Evolutionary conservation across 2,888 invertebrate genomes (phyloP).

Genomic region (Torymus tubicola): DNA sequence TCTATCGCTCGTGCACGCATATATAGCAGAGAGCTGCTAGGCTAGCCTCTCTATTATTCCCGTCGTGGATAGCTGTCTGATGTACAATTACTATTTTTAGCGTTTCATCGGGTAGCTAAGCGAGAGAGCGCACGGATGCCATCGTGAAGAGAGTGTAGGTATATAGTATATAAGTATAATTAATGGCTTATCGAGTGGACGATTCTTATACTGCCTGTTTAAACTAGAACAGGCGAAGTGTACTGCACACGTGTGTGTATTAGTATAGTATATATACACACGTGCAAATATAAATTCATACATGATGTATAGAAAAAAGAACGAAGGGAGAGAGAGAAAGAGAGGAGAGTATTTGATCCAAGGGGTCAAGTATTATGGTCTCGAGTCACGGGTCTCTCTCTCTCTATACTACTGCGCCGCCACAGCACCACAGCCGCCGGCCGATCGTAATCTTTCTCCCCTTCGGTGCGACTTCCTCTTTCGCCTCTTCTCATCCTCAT

Average conservation of each 20-base stretch:
- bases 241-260: neutral
- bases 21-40: neutral
- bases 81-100: slow-evolving; percentile 41
- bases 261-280: too few species aligned
- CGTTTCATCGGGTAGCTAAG: slow-evolving; percentile 2
- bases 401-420: too few species aligned
- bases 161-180: slow-evolving; percentile 31
- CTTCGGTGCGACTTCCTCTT: slow-evolving; percentile 56
- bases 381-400: slow-evolving; percentile 56
- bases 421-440: neutral
- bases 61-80: slow-evolving; percentile 20
- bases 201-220: neutral
- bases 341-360: slow-evolving; percentile 21
- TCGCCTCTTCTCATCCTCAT: slow-evolving; percentile 58
- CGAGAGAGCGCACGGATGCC: too few species aligned
- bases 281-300: neutral
- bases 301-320: slow-evolving; percentile 5
- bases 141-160: too few species aligned
- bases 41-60: slow-evolving; percentile 38
- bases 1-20: slow-evolving; percentile 32
- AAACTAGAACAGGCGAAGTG: neutral
- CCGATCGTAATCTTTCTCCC: slow-evolving; percentile 59
- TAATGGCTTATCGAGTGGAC: slow-evolving; percentile 27
- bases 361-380: slow-evolving; percentile 59
- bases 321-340: neutral